A percentile compares a stretch with the other conserved stretches of the same genome.
Evolutionary conservation across 2,888 invertebrate genomes (phyloP).

Genomic region (Tenthredo amoena): DNA sequence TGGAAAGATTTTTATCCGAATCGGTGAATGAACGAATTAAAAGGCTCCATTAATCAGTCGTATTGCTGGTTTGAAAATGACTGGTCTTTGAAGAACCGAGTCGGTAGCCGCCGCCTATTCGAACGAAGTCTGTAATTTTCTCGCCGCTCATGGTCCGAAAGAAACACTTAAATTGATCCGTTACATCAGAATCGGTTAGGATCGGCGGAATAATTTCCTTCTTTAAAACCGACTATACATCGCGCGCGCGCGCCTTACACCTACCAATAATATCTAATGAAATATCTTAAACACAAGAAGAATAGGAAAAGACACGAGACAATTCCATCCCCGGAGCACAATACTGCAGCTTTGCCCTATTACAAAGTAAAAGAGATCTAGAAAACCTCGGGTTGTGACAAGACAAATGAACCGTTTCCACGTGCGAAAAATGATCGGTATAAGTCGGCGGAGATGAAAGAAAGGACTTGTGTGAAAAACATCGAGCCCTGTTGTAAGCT

Average conservation of each 20-base stretch:
- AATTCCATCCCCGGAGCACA: no score
- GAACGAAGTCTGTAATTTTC: slow-evolving; percentile 44
- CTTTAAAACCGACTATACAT: neutral
- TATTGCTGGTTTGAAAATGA: slow-evolving; percentile 66
- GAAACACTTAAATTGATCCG: slow-evolving; percentile 51
- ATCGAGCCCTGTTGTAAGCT: slow-evolving; percentile 31
- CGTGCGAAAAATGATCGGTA: slow-evolving; percentile 41
- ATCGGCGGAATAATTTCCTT: slow-evolving; percentile 42
- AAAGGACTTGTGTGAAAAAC: slow-evolving; percentile 26
- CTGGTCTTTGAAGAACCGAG: slow-evolving; percentile 64
- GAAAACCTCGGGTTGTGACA: neutral
- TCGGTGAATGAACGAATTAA: slow-evolving; percentile 71
- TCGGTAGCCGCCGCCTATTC: slow-evolving; percentile 64
- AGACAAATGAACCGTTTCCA: slow-evolving; percentile 31
- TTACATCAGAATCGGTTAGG: slow-evolving; percentile 51
- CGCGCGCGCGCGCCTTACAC: neutral
- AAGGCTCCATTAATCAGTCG: slow-evolving; percentile 70
- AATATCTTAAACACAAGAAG: neutral
- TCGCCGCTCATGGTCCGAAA: slow-evolving; percentile 39
- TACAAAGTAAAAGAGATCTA: neutral
- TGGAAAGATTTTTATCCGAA: slow-evolving; percentile 46
- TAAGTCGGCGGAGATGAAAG: slow-evolving; percentile 33
- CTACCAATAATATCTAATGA: neutral
- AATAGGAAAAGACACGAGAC: neutral
- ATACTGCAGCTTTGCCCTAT: neutral